Evolutionary conservation across 2,888 invertebrate genomes (phyloP).

Genomic region (Trichacis sp.): DNA sequence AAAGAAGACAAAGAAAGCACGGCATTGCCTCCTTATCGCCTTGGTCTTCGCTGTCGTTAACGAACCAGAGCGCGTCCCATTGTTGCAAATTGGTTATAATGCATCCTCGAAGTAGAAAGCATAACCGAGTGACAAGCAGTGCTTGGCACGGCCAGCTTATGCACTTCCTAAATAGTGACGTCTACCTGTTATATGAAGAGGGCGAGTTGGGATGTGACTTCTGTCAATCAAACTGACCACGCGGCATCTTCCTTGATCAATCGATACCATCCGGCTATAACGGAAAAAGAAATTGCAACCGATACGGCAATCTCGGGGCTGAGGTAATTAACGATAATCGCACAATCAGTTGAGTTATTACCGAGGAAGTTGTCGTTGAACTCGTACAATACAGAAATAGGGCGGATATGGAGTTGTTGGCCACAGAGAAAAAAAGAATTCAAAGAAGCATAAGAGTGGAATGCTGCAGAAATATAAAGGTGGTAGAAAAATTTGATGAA

Average conservation of each 20-base stretch:
- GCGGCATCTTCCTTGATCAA: not conserved
- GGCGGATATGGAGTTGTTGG: not conserved
- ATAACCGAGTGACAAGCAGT: constrained; percentile 52
- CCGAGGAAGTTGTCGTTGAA: too few species aligned
- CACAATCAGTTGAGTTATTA: constrained; percentile 6
- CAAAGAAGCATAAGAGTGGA: too few species aligned
- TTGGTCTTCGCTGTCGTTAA: constrained; percentile 40
- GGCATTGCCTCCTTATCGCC: constrained; percentile 6
- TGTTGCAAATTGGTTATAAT: constrained; percentile 60
- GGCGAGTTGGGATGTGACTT: constrained; percentile 11
- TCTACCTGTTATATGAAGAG: constrained; percentile 41
- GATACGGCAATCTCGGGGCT: constrained; percentile 19
- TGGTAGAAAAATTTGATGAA: too few species aligned
- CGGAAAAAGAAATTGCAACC: constrained; percentile 21
- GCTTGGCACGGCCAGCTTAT: constrained; percentile 42
- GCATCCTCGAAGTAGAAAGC: constrained; percentile 60
- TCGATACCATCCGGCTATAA: constrained; percentile 11
- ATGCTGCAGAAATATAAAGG: too few species aligned
- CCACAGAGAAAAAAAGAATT: too few species aligned
- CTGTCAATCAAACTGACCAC: constrained; percentile 27
- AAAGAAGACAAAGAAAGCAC: constrained; percentile 26
- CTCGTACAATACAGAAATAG: too few species aligned
- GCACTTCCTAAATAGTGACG: constrained; percentile 45
- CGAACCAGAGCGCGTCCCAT: constrained; percentile 62
- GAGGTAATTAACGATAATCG: constrained; percentile 19